phyloP scores from a whole-genome alignment of 2,888 invertebrate species.

The Hydroisotoma schaefferi region DNA sequence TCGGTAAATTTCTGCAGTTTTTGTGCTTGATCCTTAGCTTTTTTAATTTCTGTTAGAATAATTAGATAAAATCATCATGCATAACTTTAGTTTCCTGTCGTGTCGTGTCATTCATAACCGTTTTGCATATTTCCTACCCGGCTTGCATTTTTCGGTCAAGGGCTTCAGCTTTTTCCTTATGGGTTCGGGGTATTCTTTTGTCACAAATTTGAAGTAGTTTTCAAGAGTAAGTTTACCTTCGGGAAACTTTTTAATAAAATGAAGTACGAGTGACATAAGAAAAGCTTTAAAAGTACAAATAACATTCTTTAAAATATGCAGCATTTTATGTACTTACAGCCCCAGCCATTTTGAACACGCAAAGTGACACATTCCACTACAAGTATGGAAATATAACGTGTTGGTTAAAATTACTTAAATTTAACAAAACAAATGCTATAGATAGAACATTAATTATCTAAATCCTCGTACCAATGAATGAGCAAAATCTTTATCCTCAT shows the following conservation, averaged over 20 bases:
- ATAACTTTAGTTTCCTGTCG: background rate
- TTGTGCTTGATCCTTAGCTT: slow-evolving; percentile 13
- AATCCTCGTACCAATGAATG: slow-evolving; percentile 4
- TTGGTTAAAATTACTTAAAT: background rate
- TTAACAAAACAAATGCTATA: background rate
- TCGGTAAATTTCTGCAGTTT: slow-evolving; percentile 21
- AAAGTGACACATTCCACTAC: slow-evolving; percentile 24
- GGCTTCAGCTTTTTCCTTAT: slow-evolving; percentile 11
- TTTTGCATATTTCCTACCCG: background rate
- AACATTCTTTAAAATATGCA: background rate
- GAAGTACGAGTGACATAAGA: no score
- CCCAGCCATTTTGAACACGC: slow-evolving; percentile 15
- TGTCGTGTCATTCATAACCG: background rate
- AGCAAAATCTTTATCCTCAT: no score
- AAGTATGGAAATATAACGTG: background rate
- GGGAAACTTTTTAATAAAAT: slow-evolving; percentile 13
- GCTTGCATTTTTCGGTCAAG: slow-evolving; percentile 3
- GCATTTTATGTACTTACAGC: slow-evolving; percentile 15
- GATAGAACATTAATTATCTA: background rate
- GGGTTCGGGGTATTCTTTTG: slow-evolving; percentile 15
- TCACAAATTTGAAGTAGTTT: slow-evolving; percentile 15
- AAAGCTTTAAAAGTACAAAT: no score
- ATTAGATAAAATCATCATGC: background rate
- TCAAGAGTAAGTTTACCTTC: slow-evolving; percentile 15
- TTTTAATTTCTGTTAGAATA: slow-evolving; percentile 12